Conservation (phyloP, 2,888 invertebrate genomes). For the Belgica antarctica region DNA sequence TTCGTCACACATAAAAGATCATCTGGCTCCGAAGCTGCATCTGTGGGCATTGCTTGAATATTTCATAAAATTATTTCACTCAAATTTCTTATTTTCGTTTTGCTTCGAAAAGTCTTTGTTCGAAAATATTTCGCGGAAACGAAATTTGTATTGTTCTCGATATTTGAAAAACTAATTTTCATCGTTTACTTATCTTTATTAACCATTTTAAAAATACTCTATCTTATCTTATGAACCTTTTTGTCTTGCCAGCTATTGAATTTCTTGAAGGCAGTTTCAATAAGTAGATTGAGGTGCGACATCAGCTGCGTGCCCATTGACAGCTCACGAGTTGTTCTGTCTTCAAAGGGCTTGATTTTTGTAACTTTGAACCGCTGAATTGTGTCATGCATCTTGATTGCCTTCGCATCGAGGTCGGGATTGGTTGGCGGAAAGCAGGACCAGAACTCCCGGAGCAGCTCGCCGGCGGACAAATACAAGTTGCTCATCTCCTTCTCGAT, state of each 20-base stretch:
- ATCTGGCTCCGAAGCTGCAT: conserved; percentile 15
- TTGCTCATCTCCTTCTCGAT: conserved; percentile 80
- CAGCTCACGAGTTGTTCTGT: conserved; percentile 75
- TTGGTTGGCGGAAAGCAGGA: conserved; percentile 82
- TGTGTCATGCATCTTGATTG: conserved; percentile 85
- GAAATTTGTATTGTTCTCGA: background rate
- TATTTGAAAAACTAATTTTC: background rate
- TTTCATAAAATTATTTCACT: background rate
- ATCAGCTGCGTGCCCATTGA: conserved; percentile 77
- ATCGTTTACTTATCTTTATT: background rate
- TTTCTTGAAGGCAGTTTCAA: conserved; percentile 81
- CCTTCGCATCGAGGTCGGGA: conserved; percentile 71
- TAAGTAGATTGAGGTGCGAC: conserved; percentile 81
- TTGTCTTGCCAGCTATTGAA: conserved; percentile 83
- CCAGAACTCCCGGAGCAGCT: conserved; percentile 93
- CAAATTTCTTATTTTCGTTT: no score
- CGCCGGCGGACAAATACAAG: conserved; percentile 81
- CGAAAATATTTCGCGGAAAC: background rate
- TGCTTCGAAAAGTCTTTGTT: background rate
- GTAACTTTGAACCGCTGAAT: conserved; percentile 83
- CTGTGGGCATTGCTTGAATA: conserved; percentile 22
- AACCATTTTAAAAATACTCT: background rate
- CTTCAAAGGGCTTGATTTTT: conserved; percentile 82
- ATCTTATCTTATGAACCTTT: conserved; percentile 48
- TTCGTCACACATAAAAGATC: conserved; percentile 32